Base-by-base conservation (phyloP, 2,113 vertebrate genomes). In the Pangasianodon gigas region DNA sequence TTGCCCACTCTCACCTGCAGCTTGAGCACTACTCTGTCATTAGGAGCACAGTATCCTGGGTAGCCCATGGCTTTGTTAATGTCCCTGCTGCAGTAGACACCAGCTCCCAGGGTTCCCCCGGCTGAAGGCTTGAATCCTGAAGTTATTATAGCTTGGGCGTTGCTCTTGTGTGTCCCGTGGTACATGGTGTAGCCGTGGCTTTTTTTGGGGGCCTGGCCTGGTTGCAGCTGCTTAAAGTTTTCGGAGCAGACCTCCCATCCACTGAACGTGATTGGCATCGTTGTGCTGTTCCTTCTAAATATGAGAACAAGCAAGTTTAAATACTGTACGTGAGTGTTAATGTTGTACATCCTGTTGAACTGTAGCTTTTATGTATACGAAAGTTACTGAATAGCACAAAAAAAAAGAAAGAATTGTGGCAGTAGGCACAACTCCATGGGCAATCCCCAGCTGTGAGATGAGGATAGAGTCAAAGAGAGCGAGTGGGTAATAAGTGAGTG, bases 81-180 rank as follows among this genome's bases (percentile, higher is more conserved):
- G 62, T 94, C 89, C 62, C 93, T 87, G 87, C 93, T 94, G 75
- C 91, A 92, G 54, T 94, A 94, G 41, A 94, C 92, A 41, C 93
- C 93, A 48, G 91, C 67, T 3, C 93, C 93, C 48, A 94, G 90
- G 14, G 77, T 92, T 58, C 93, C 93, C 7, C 90, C 90, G 4
- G 9, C 0, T 7, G 93, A 94, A 29, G 89, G 90, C 24, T 18
- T 69, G 82, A 94, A 94, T 9, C 92, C 93, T 24, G 92, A 86
- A 11, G 84, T 80, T 85, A 94, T 90, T 80, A 94, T 94, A 26
- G 84, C 46, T 24, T 51, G 21, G 37, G 93, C 93, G 9, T 62
- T 91, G 82, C 13, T 88, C 77, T 93, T 92, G 88, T 87, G 92
- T 41, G 92, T 94, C 14, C 92, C 92, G 6, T 94, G 93, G 81